Base-by-base conservation (phyloP, 2,888 invertebrate species). In the Arge pagana region DNA sequence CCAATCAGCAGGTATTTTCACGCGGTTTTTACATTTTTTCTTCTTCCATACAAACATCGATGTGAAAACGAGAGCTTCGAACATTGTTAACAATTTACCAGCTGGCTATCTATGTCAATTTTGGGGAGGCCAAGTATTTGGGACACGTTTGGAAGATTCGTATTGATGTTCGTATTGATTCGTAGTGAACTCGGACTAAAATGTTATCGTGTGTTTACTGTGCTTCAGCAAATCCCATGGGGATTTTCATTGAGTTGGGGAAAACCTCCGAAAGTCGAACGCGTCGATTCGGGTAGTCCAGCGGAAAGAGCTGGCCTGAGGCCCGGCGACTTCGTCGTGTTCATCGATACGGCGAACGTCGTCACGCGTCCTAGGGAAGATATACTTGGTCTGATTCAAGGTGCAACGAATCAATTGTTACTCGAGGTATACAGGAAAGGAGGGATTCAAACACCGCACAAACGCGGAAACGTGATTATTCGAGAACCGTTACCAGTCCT, bases 211-310 rank as follows among this genome's bases (percentile, higher is more conserved):
- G n/a, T n/a, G n/a, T n/a, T n/a, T n/a, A n/a, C n/a, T n/a, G n/a
- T n/a, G n/a, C n/a, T n/a, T 21, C 61, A 60, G 6, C 60, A 76
- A 73, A 56, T 74, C 19, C 66, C 76, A 59, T 76, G 76, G 76
- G 93, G 93, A 11, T 93, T 93, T 77, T 91, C 91, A 4, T 87
- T 93, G 48, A 91, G 92, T 1, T 93, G 93, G 93, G 93, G 92
- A 4, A 85, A 90, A 67, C 93, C 93, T 0, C 93, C 93, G 3
- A 82, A 91, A 16, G 88, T 93, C 35, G 93, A 93, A 71, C 81
- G 92, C 53, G 89, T 93, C 10, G 92, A 92, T 54, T 84, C 87
- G 0, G 88, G 88, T 3, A 82, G 90, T 10, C 88, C 91, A 4
- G 93, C 93, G 1, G 93, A 92, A 57, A 83, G 85, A n/a, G 88